Conservation (phyloP, 1,140 invertebrate species). For the Ceratoteleas bidentatus region DNA sequence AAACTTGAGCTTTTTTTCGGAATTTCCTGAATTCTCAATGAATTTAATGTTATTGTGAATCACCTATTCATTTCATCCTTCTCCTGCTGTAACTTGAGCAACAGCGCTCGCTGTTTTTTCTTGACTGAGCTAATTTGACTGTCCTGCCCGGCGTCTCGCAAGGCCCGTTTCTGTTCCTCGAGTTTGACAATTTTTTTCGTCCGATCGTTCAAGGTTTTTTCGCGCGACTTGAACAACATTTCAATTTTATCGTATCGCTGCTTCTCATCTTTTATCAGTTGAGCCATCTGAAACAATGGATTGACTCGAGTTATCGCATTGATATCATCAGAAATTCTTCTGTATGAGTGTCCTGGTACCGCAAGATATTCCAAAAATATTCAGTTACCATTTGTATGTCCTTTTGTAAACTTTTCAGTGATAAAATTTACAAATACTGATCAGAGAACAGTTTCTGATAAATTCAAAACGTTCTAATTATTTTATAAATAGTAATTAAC, state of each 20-base stretch:
- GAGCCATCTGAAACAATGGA: conserved; percentile 75
- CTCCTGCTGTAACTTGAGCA: conserved; percentile 81
- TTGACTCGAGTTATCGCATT: conserved; percentile 18
- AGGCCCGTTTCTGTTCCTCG: conserved; percentile 82
- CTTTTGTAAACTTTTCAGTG: too few species aligned
- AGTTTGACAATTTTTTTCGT: conserved; percentile 83
- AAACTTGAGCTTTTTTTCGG: too few species aligned
- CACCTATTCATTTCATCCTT: conserved; percentile 83
- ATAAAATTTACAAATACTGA: too few species aligned
- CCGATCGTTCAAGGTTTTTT: conserved; percentile 83
- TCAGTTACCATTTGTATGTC: too few species aligned
- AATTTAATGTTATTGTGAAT: too few species aligned
- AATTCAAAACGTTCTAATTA: too few species aligned
- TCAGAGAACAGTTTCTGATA: too few species aligned
- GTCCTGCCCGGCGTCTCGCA: conserved; percentile 81
- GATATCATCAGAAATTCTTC: too few species aligned
- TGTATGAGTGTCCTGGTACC: neutral
- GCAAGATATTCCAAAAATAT: too few species aligned
- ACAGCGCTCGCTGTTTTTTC: conserved; percentile 81
- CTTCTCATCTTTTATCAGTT: conserved; percentile 79
- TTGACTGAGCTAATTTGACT: conserved; percentile 81
- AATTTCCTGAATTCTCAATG: too few species aligned
- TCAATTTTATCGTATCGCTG: conserved; percentile 80
- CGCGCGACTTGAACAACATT: conserved; percentile 81
- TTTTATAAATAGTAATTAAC: too few species aligned